phyloP scores from a whole-genome alignment of 2,113 vertebrate genomes.

The Anthoscopus minutus region DNA sequence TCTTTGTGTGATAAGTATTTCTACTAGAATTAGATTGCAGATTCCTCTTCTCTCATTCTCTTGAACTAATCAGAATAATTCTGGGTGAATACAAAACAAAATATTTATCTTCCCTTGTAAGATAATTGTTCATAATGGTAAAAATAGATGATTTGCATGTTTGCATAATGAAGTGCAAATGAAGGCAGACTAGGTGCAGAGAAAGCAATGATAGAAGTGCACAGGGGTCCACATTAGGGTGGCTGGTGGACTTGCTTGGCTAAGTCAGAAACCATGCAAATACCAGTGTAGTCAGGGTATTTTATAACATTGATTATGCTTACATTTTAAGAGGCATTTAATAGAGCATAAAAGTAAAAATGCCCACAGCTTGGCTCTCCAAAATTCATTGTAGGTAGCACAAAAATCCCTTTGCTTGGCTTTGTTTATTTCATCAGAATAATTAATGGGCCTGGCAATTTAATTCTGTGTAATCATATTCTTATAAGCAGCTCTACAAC shows the following conservation, averaged over 20 bases:
- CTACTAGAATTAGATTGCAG: background rate
- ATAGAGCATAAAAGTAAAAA: background rate
- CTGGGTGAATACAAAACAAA: background rate
- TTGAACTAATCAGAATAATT: background rate
- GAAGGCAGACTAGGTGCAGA: background rate
- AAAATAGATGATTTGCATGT: background rate
- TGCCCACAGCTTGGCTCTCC: background rate
- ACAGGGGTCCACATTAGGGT: background rate
- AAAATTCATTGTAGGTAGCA: background rate
- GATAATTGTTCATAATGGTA: background rate
- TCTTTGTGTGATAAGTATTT: background rate
- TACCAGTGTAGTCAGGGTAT: background rate
- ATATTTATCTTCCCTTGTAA: background rate
- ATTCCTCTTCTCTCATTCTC: background rate
- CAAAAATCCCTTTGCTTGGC: background rate
- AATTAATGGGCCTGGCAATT: slow-evolving; percentile 40
- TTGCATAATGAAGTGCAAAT: background rate
- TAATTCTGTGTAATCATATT: slow-evolving; percentile 21
- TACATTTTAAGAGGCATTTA: background rate
- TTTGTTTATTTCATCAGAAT: background rate
- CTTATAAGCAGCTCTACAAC: background rate
- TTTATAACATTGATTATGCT: background rate
- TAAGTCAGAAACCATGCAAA: background rate
- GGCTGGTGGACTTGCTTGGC: background rate
- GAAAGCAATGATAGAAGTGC: background rate